A percentile compares a stretch with the other conserved stretches of the same genome.
phyloP scores from a whole-genome alignment of 2,888 invertebrate species.

The Coelogynopora nodosa region DNA sequence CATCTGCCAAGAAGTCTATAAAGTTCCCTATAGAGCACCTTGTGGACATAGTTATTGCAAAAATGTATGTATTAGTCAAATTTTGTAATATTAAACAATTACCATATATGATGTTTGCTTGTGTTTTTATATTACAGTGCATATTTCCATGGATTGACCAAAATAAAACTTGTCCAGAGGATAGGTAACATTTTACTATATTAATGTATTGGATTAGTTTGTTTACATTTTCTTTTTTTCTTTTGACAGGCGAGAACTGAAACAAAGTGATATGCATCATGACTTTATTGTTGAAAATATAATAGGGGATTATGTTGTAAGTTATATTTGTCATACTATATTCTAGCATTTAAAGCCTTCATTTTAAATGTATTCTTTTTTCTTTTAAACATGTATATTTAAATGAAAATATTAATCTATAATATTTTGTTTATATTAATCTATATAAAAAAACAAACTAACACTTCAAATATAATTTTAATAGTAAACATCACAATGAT shows the following conservation, averaged over 20 bases:
- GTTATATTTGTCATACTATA: too few species aligned
- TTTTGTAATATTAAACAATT: too few species aligned
- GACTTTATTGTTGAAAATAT: conserved; percentile 57
- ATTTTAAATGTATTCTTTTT: too few species aligned
- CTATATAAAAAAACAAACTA: background rate
- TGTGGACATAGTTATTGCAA: conserved; percentile 57
- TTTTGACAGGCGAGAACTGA: conserved; percentile 50
- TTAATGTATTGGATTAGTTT: background rate
- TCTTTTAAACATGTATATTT: background rate
- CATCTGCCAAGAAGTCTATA: conserved; percentile 55
- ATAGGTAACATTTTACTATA: conserved; percentile 48
- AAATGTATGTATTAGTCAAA: conserved; percentile 50
- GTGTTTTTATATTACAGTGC: conserved; percentile 52
- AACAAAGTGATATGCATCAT: conserved; percentile 50
- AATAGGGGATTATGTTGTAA: conserved; percentile 56
- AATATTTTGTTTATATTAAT: background rate
- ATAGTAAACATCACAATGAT: too few species aligned
- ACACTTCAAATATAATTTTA: background rate
- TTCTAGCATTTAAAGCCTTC: too few species aligned
- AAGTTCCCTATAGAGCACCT: conserved; percentile 54
- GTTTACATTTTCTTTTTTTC: background rate
- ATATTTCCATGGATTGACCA: conserved; percentile 52
- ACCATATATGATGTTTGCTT: too few species aligned
- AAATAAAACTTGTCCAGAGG: conserved; percentile 55
- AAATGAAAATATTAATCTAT: background rate